Base-by-base conservation (phyloP, 2,888 invertebrate species). In the Drosophila tripunctata region DNA sequence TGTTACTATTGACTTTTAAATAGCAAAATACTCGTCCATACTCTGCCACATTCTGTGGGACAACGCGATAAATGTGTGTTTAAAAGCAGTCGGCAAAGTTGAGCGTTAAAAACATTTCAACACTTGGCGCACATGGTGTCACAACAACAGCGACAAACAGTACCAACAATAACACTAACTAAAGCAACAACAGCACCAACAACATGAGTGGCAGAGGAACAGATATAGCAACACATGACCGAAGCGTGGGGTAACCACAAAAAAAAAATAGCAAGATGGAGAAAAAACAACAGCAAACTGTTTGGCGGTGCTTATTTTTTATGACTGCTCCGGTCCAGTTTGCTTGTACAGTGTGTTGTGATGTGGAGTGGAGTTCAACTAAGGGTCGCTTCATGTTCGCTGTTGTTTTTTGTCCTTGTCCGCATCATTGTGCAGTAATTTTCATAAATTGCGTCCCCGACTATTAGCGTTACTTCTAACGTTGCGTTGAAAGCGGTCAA, bases 101-200 rank as follows among this genome's bases (percentile, higher is more conserved):
- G 81, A 64, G 85, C 78, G 85, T 81, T 81, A 79, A 86, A 83
- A 86, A 76, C 81, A 79, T 84, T 86, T 78, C 78, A 81, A 81
- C 83, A 83, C 84, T 86, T 74, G 72, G 68, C 75, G 88, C 86
- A 86, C 88, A 86, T 86, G 87, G 78, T 86, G 88, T 82, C 84
- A 76, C 78, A 78, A 72, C 81, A 75, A 48, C 65, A 61, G 64
- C 40, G 58, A 40, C 60, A 66, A 61, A 40, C 60, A 66, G 61
- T 51, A 77, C 40, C 75, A 78, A 55, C 41, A 56, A 52, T 43
- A 60, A 38, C 66, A 72, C 40, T 50, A 55, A 43, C 48, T 52
- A 54, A 58, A 67, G 38, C 57, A 54, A 27, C 27, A 27, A 27
- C 10, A 27, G 4, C 1, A 57, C 45, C 55, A 55, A 75, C 56